Evolutionary conservation across 2,113 vertebrate genomes (phyloP).

Genomic region (Melanostigma gelatinosum): DNA sequence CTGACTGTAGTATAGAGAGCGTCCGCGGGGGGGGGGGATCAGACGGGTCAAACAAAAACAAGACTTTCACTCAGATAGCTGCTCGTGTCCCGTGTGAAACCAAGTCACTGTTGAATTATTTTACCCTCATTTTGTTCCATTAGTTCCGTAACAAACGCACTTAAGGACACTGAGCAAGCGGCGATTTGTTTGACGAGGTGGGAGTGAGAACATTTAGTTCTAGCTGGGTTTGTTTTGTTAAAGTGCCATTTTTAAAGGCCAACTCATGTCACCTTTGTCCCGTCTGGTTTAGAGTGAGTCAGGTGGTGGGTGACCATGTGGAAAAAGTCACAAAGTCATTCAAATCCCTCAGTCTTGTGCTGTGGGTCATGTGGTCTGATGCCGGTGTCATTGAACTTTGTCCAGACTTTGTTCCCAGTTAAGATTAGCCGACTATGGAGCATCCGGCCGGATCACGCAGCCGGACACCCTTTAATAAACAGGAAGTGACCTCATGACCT

Average conservation of each 20-base stretch:
- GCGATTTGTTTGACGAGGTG: too few species aligned
- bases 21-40: too few species aligned
- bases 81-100: too few species aligned
- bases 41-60: too few species aligned
- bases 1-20: too few species aligned
- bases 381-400: not conserved
- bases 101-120: too few species aligned
- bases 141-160: too few species aligned
- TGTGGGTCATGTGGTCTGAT: not conserved
- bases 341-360: not conserved
- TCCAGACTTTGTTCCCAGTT: not conserved
- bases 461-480: not conserved
- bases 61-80: not conserved
- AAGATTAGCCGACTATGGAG: not conserved
- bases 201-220: too few species aligned
- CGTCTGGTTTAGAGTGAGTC: conserved; percentile 3
- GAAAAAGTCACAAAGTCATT: not conserved
- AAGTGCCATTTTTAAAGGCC: not conserved
- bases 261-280: conserved; percentile 8
- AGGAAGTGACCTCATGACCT: not conserved
- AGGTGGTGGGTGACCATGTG: not conserved
- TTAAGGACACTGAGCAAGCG: too few species aligned
- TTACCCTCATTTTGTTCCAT: too few species aligned
- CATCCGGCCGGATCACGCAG: not conserved
- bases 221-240: not conserved